A percentile compares a stretch with the other conserved stretches of the same genome.
These are phyloP conservation scores for Gryon sp. DNA, from an alignment of 1,140 invertebrate genomes.

Conservation along the genomic window DNA sequence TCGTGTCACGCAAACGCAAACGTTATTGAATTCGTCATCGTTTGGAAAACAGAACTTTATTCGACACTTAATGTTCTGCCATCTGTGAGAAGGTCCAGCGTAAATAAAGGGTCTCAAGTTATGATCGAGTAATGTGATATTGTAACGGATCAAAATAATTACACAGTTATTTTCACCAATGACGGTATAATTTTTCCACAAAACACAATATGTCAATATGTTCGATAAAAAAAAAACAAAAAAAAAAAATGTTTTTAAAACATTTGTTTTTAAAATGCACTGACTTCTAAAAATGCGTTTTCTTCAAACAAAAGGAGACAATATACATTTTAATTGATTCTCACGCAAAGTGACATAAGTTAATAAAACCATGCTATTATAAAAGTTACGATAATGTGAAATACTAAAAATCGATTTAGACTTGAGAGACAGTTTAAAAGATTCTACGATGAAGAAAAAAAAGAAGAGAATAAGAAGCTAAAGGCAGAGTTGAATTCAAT, in stretches of 20 bases:
- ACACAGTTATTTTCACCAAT: not conserved
- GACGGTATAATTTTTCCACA: no score
- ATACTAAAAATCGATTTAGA: slow-evolving; percentile 46
- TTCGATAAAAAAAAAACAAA: no score
- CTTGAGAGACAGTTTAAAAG: slow-evolving; percentile 46
- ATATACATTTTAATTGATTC: slow-evolving; percentile 45
- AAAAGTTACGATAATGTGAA: slow-evolving; percentile 49
- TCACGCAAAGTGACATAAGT: slow-evolving; percentile 28
- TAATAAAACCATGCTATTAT: slow-evolving; percentile 25
- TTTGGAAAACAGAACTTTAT: slow-evolving; percentile 74
- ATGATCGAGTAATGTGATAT: slow-evolving; percentile 8
- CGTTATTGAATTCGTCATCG: slow-evolving; percentile 75
- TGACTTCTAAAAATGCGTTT: no score
- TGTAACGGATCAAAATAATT: not conserved
- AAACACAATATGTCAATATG: no score
- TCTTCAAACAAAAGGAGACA: no score
- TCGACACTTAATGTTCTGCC: slow-evolving; percentile 72
- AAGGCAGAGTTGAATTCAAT: slow-evolving; percentile 36
- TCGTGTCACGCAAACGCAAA: slow-evolving; percentile 64
- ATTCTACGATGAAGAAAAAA: slow-evolving; percentile 44
- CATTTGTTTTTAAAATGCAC: no score
- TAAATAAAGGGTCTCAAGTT: not conserved
- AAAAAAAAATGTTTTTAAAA: no score
- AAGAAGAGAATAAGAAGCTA: no score
- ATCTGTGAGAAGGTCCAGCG: slow-evolving; percentile 69